Percentiles rank a stretch among this genome's conserved stretches.
phyloP scores from a whole-genome alignment of 2,888 invertebrate genomes.

The Drosophila formosana region DNA sequence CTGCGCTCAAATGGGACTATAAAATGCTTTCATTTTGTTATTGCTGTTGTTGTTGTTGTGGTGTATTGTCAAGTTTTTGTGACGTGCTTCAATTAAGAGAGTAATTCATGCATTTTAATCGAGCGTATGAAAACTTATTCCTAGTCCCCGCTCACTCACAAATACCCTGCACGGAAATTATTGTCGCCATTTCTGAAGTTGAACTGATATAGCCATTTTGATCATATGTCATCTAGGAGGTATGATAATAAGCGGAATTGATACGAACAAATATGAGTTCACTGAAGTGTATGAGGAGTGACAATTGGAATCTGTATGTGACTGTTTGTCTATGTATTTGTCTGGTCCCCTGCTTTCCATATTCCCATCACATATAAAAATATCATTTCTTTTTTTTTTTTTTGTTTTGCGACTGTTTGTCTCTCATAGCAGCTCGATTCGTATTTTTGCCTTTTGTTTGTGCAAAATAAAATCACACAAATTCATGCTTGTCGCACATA shows the following conservation, averaged over 20 bases:
- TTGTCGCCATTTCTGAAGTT: too few species aligned
- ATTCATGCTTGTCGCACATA: slow-evolving; percentile 14
- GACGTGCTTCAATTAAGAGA: slow-evolving; percentile 32
- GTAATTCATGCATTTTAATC: slow-evolving; percentile 30
- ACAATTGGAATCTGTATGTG: slow-evolving; percentile 22
- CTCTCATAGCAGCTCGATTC: background rate
- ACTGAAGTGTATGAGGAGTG: slow-evolving; percentile 24
- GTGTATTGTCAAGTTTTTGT: slow-evolving; percentile 16
- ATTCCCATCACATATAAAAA: slow-evolving; percentile 12
- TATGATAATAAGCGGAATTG: slow-evolving; percentile 17
- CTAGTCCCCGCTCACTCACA: background rate
- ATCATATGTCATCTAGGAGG: background rate
- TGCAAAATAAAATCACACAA: slow-evolving; percentile 13
- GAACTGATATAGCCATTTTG: background rate
- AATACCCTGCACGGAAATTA: slow-evolving; percentile 4
- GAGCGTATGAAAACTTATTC: slow-evolving; percentile 9
- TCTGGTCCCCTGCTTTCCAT: background rate
- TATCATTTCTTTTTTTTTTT: slow-evolving; percentile 1
- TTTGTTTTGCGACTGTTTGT: background rate
- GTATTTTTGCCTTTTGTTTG: slow-evolving; percentile 13
- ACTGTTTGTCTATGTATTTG: slow-evolving; percentile 20
- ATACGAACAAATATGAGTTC: slow-evolving; percentile 25
- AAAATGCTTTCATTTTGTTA: slow-evolving; percentile 1
- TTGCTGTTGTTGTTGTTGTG: slow-evolving; percentile 2
- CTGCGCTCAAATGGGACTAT: background rate